Conservation (phyloP, 2,113 vertebrate genomes). For the Oceanodroma tethys region DNA sequence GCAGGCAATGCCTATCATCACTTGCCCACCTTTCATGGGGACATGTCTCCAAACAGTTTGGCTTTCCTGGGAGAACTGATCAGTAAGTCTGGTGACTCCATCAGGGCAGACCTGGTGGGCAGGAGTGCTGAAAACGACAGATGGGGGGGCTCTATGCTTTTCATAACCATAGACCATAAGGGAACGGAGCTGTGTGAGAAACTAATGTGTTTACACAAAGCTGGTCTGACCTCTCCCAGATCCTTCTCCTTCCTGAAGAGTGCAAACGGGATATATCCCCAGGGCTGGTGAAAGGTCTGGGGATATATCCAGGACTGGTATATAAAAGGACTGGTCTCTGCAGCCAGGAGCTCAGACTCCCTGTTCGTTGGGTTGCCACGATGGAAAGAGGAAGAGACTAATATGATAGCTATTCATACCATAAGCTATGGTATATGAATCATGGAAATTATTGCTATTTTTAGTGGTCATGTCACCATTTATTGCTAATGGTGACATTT, state of each 20-base stretch:
- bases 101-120: not conserved
- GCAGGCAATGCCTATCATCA: not conserved
- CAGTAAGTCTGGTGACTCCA: not conserved
- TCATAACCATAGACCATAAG: too few species aligned
- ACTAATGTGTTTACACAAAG: not conserved
- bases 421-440: not conserved
- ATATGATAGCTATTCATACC: too few species aligned
- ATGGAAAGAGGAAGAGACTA: not conserved
- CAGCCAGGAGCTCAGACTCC: not conserved
- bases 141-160: accelerated
- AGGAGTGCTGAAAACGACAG: not conserved
- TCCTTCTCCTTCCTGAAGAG: not conserved
- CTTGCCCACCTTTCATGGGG: not conserved
- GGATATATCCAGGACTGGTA: too few species aligned
- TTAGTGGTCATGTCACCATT: not conserved
- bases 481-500: not conserved
- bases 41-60: not conserved
- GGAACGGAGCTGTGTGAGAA: not conserved
- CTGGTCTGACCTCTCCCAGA: not conserved
- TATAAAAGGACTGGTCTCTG: not conserved
- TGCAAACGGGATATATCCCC: not conserved
- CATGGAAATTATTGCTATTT: not conserved
- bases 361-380: accelerated
- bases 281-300: not conserved
- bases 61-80: not conserved